These are phyloP conservation scores for Porites evermanni DNA, from an alignment of 92 coral and sea anemone species.

Conservation along the genomic window DNA sequence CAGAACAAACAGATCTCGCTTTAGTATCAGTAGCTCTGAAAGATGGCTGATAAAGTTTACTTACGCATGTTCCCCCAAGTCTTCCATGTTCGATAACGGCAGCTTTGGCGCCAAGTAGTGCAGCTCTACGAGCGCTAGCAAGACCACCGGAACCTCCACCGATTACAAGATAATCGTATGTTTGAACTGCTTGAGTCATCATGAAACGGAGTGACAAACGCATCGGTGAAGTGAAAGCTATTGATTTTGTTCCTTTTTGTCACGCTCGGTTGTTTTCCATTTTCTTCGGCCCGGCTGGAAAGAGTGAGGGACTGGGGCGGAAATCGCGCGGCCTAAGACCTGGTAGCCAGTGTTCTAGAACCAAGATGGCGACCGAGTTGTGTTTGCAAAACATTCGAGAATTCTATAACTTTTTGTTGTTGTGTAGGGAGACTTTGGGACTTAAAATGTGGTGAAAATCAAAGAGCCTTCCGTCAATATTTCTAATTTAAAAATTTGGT, in stretches of 20 bases:
- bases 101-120: conserved; percentile 81
- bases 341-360: conserved; percentile 7
- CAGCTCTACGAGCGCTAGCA: conserved; percentile 91
- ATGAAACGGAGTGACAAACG: conserved; percentile 63
- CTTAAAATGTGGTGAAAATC: not conserved
- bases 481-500: not conserved
- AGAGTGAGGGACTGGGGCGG: not conserved
- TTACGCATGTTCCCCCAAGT: conserved; percentile 98
- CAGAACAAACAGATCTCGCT: not conserved
- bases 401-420: not conserved
- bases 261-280: not conserved
- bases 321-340: not conserved
- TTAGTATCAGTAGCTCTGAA: not conserved
- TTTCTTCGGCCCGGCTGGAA: not conserved
- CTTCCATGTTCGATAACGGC: conserved; percentile 96
- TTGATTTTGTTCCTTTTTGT: not conserved
- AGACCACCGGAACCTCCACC: conserved; percentile 99
- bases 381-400: not conserved
- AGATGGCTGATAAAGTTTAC: not conserved
- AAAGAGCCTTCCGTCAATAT: not conserved
- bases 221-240: conserved; percentile 43
- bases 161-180: conserved; percentile 88
- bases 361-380: conserved; percentile 24
- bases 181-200: conserved; percentile 69
- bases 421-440: not conserved